These are phyloP conservation scores for Rhea pennata DNA, from an alignment of 2,113 vertebrate genomes.

Conservation along the genomic window DNA sequence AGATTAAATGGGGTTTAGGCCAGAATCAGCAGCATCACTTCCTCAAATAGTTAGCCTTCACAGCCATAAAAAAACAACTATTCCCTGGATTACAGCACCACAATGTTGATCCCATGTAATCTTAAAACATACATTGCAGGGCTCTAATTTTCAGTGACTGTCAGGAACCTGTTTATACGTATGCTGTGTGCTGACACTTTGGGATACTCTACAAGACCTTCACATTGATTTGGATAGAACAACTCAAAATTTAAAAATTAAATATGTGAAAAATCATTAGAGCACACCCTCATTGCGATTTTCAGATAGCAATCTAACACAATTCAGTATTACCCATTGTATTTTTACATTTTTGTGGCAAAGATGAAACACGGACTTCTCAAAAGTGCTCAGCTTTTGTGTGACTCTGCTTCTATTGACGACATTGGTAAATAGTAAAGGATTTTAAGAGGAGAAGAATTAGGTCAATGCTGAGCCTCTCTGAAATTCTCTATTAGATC, in stretches of 20 bases:
- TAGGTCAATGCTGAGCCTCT: neutral
- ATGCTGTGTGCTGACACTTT: constrained; percentile 23
- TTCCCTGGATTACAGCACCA: constrained; percentile 11
- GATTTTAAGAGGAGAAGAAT: constrained; percentile 18
- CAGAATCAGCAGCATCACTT: constrained; percentile 24
- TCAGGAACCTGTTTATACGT: constrained; percentile 24
- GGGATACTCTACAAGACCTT: neutral
- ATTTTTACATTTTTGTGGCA: neutral
- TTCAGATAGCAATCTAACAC: neutral
- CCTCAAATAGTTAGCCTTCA: constrained; percentile 44
- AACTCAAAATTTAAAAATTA: neutral
- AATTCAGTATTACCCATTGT: neutral
- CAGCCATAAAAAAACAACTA: constrained; percentile 42
- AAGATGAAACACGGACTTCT: neutral
- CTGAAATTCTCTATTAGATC: neutral
- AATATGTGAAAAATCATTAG: neutral
- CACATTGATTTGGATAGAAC: constrained; percentile 17
- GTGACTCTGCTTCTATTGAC: neutral
- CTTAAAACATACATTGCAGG: constrained; percentile 13
- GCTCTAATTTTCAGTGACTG: constrained; percentile 12
- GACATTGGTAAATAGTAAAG: neutral
- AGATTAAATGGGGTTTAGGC: constrained; percentile 26
- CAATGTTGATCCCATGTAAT: constrained; percentile 29
- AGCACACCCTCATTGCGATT: neutral
- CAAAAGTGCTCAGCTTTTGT: neutral